These are phyloP conservation scores for Ophion ellenae DNA, from an alignment of 2,888 invertebrate species.

Conservation along the genomic window DNA sequence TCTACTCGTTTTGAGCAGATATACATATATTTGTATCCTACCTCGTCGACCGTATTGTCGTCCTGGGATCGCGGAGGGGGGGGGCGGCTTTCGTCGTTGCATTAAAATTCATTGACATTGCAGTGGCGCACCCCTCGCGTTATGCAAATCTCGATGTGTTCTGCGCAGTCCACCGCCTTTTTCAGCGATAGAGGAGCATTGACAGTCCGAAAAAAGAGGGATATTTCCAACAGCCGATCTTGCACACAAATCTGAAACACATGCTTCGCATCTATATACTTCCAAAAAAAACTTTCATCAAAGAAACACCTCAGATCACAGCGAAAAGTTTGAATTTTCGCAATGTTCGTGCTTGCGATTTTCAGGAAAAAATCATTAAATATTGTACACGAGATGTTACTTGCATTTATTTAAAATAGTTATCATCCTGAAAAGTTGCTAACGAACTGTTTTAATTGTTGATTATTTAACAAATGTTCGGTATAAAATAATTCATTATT, in stretches of 20 bases:
- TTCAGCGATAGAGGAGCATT: background rate
- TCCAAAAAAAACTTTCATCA: background rate
- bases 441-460: too few species aligned
- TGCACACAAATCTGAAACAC: constrained; percentile 61
- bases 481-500: background rate
- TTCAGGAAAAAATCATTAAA: too few species aligned
- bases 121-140: constrained; percentile 54
- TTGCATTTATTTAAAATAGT: too few species aligned
- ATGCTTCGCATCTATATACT: constrained; percentile 55
- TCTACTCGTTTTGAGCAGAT: constrained; percentile 66
- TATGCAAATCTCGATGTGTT: constrained; percentile 63
- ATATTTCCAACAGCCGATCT: constrained; percentile 27
- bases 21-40: background rate
- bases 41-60: constrained; percentile 21
- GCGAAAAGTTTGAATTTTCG: background rate
- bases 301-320: background rate
- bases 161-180: background rate
- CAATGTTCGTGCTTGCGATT: too few species aligned
- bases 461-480: background rate
- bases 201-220: constrained; percentile 1
- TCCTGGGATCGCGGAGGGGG: constrained; percentile 13
- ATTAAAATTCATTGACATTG: constrained; percentile 67
- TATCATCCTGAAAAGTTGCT: too few species aligned
- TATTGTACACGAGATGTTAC: too few species aligned
- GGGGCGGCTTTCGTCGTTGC: constrained; percentile 61